phyloP scores from a whole-genome alignment of 2,113 vertebrate species.

The Pseudorhombus dupliciocellatus region DNA sequence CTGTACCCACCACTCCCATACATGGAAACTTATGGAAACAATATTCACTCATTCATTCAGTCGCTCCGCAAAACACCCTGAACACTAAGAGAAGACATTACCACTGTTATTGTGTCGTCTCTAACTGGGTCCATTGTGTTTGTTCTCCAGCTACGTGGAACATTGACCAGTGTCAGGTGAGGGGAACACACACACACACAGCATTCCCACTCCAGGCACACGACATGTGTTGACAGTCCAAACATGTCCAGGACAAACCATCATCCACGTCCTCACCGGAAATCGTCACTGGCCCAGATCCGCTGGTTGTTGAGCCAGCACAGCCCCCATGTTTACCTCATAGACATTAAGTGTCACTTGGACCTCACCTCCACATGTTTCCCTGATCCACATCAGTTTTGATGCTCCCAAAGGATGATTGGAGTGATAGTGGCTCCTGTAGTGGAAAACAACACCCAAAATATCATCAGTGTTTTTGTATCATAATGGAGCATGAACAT shows the following conservation, averaged over 20 bases:
- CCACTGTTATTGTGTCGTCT: not conserved
- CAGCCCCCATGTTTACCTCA: constrained; percentile 60
- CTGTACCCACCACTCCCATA: not conserved
- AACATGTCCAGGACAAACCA: constrained; percentile 55
- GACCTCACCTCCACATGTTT: constrained; percentile 28
- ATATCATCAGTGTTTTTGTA: constrained; percentile 43
- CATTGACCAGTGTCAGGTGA: constrained; percentile 55
- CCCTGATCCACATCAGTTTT: constrained; percentile 13
- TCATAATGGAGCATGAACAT: constrained; percentile 6
- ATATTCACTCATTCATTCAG: not conserved
- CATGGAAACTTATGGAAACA: not conserved
- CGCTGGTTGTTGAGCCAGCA: not conserved
- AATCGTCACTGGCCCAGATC: constrained; percentile 36
- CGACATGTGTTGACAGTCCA: constrained; percentile 70
- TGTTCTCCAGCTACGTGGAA: constrained; percentile 49
- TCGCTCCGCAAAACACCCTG: not conserved
- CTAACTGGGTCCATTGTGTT: constrained; percentile 1
- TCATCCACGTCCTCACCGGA: constrained; percentile 40
- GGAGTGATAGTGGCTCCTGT: not conserved
- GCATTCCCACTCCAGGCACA: constrained; percentile 31
- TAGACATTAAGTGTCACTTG: constrained; percentile 54
- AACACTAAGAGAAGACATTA: not conserved
- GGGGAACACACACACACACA: not conserved
- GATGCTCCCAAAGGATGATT: not conserved
- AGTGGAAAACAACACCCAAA: constrained; percentile 43